Percentiles rank a stretch among this genome's conserved stretches.
Conservation (phyloP, 53 echinoderm and acorn worm species). For the Holothuria scabra region DNA sequence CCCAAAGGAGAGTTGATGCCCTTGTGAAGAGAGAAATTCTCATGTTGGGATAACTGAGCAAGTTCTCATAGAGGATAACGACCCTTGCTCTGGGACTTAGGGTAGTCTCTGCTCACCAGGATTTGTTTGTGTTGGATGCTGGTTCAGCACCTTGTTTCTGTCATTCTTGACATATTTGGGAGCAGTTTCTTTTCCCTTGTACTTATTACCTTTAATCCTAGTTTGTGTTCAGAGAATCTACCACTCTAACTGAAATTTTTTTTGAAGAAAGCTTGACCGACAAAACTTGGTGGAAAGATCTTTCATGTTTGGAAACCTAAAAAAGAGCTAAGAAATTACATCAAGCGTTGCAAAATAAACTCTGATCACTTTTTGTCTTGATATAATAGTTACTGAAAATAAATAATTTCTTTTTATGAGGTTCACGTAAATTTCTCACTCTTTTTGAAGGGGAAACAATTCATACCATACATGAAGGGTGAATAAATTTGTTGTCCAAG, state of each 20-base stretch:
- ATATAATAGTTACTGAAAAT: too few relatives aligned
- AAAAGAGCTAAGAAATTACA: too few relatives aligned
- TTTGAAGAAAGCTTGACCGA: conserved; percentile 2
- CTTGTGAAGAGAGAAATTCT: too few relatives aligned
- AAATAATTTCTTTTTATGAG: too few relatives aligned
- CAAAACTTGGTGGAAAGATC: not conserved
- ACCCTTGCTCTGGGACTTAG: conserved; percentile 35
- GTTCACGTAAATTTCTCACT: too few relatives aligned
- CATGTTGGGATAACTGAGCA: too few relatives aligned
- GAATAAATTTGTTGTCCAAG: conserved; percentile 10
- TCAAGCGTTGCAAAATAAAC: too few relatives aligned
- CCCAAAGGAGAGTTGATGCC: conserved; percentile 19
- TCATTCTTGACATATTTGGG: conserved; percentile 24
- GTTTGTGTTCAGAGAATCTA: too few relatives aligned
- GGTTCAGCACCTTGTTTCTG: conserved; percentile 43
- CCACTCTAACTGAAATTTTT: not conserved
- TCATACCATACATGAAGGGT: not conserved
- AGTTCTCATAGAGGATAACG: conserved; percentile 25
- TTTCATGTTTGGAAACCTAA: conserved; percentile 7
- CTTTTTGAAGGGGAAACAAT: too few relatives aligned
- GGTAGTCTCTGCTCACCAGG: conserved; percentile 46
- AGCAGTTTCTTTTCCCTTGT: not conserved
- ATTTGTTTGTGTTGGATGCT: conserved; percentile 40
- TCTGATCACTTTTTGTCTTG: too few relatives aligned
- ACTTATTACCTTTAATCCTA: too few relatives aligned